phyloP scores from a whole-genome alignment of 2,888 invertebrate species.

The Torymus aiolomorphi region DNA sequence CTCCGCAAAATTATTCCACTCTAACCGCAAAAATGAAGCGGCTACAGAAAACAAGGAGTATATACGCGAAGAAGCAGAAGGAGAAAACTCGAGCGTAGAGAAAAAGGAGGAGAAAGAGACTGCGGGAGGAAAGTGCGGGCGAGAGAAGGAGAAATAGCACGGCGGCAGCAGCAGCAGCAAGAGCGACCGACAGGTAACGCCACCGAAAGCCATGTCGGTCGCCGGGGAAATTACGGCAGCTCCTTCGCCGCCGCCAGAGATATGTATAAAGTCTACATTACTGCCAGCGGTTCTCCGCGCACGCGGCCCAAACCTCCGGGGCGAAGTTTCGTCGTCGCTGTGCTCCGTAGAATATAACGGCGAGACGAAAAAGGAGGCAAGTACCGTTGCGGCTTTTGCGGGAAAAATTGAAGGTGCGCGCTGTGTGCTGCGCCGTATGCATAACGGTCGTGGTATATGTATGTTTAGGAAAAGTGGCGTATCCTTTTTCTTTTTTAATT shows the following conservation, averaged over 20 bases:
- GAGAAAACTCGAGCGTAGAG: neutral
- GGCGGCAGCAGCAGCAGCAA: conserved; percentile 51
- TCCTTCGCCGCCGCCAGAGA: conserved; percentile 68
- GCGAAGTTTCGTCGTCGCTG: too few relatives aligned
- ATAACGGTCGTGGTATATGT: too few relatives aligned
- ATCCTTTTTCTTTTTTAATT: too few relatives aligned
- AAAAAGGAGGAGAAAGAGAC: conserved; percentile 35
- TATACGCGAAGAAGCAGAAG: conserved; percentile 51
- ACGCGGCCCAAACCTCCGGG: too few relatives aligned
- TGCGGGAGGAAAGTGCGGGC: conserved; percentile 41
- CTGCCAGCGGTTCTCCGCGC: conserved; percentile 69
- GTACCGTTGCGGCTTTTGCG: too few relatives aligned
- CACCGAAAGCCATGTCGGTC: conserved; percentile 71
- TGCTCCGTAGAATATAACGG: too few relatives aligned
- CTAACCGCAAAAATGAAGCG: neutral
- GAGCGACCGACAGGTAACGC: conserved; percentile 69
- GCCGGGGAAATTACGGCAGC: conserved; percentile 74
- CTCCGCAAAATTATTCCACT: too few relatives aligned
- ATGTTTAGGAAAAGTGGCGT: too few relatives aligned
- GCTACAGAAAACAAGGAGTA: neutral
- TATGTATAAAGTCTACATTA: conserved; percentile 75
- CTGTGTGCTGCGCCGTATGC: too few relatives aligned
- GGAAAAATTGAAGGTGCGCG: too few relatives aligned
- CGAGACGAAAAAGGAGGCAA: too few relatives aligned
- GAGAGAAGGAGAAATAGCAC: conserved; percentile 52